Percentiles rank a stretch among this genome's conserved stretches.
phyloP scores from a whole-genome alignment of 2,797 vertebrate genomes.

The Halcyon leucocephala region DNA sequence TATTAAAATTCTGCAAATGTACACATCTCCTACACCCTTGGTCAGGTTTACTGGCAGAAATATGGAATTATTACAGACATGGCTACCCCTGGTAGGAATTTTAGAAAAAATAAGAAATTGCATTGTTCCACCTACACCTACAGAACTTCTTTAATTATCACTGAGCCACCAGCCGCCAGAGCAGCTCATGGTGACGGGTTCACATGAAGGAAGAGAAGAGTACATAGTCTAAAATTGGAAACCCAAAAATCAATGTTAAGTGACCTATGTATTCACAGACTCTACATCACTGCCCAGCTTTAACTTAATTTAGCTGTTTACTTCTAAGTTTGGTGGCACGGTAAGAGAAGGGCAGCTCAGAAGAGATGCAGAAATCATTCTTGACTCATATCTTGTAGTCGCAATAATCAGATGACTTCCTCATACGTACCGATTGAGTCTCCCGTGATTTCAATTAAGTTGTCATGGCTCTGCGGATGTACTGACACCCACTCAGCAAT shows the following conservation, averaged over 20 bases:
- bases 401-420: not conserved
- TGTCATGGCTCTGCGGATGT: not conserved
- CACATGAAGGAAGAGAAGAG: not conserved
- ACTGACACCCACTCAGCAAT: not conserved
- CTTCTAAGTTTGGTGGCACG: not conserved
- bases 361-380: not conserved
- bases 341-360: not conserved
- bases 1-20: not conserved
- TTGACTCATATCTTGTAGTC: not conserved
- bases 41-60: not conserved
- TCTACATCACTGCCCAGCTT: not conserved
- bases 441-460: not conserved
- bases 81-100: accelerated
- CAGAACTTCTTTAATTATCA: not conserved
- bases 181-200: not conserved
- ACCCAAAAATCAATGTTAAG: not conserved
- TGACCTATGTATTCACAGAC: not conserved
- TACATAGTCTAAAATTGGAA: not conserved
- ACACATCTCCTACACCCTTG: not conserved
- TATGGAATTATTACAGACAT: not conserved
- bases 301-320: conserved; percentile 22
- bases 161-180: not conserved
- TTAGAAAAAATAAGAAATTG: not conserved
- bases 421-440: not conserved
- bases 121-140: not conserved